phyloP scores from a whole-genome alignment of 2,113 vertebrate genomes.

The Etheostoma spectabile region DNA sequence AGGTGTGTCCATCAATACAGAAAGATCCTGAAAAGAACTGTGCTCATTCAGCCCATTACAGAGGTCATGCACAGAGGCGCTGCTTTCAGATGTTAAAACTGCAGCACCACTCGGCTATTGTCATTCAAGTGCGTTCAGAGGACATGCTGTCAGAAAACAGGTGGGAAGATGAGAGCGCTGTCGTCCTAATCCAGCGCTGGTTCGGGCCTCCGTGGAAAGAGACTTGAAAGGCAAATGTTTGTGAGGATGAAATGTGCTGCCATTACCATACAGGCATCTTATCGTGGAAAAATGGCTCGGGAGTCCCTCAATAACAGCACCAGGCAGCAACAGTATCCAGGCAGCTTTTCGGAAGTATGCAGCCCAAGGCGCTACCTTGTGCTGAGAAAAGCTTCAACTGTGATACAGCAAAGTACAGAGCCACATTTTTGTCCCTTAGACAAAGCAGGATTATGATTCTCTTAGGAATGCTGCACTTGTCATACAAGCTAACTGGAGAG shows the following conservation, averaged over 20 bases:
- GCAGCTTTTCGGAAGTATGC: conserved; percentile 81
- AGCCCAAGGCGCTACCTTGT: conserved; percentile 75
- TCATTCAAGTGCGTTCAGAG: conserved; percentile 89
- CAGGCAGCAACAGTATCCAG: conserved; percentile 87
- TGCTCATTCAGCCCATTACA: conserved; percentile 88
- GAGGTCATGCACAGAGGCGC: conserved; percentile 77
- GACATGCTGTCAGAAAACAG: conserved; percentile 73
- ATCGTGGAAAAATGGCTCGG: conserved; percentile 83
- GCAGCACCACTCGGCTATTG: conserved; percentile 78
- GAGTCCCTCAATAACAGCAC: conserved; percentile 68
- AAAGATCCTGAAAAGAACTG: conserved; percentile 63
- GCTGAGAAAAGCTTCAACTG: conserved; percentile 69
- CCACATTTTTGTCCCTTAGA: conserved; percentile 69
- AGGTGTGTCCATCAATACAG: conserved; percentile 64
- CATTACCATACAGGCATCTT: conserved; percentile 86
- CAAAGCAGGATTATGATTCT: conserved; percentile 65
- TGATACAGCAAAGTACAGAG: conserved; percentile 86
- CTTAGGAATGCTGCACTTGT: conserved; percentile 64
- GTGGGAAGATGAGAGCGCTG: conserved; percentile 73
- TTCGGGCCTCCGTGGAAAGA: conserved; percentile 78
- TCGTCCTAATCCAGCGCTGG: conserved; percentile 87
- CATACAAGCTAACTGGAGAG: conserved; percentile 89
- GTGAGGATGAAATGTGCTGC: conserved; percentile 78
- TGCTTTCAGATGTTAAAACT: conserved; percentile 68
- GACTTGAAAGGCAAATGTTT: conserved; percentile 73